These are phyloP conservation scores for Neria commutata DNA, from an alignment of 2,888 invertebrate species.

Conservation along the genomic window DNA sequence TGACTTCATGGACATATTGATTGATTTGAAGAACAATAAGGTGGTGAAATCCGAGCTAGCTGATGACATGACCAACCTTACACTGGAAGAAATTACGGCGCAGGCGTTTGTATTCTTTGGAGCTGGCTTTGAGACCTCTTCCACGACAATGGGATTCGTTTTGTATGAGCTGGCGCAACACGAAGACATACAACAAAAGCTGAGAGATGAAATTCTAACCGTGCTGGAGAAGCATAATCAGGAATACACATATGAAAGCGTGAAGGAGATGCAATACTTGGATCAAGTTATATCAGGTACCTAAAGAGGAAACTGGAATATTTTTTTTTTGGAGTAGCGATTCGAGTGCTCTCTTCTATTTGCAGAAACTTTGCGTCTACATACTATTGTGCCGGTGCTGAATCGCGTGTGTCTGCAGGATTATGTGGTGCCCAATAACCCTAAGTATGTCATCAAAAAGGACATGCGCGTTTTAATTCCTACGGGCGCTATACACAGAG, in stretches of 20 bases:
- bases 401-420: conserved; percentile 63
- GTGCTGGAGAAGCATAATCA: conserved; percentile 55
- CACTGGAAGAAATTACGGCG: conserved; percentile 45
- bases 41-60: conserved; percentile 39
- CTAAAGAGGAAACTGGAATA: background rate
- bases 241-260: conserved; percentile 55
- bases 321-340: conserved; percentile 51
- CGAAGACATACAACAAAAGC: conserved; percentile 36
- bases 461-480: conserved; percentile 35
- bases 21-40: conserved; percentile 54
- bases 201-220: conserved; percentile 55
- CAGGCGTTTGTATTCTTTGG: conserved; percentile 47
- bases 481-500: conserved; percentile 64
- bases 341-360: conserved; percentile 62
- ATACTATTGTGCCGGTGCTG: conserved; percentile 63
- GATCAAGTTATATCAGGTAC: conserved; percentile 62
- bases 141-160: conserved; percentile 66
- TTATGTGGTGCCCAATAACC: conserved; percentile 62
- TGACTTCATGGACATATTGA: conserved; percentile 62
- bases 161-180: conserved; percentile 46
- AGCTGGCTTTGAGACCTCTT: conserved; percentile 70
- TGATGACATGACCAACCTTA: conserved; percentile 31
- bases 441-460: conserved; percentile 62
- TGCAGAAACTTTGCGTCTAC: conserved; percentile 64
- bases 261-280: conserved; percentile 61